Conservation (phyloP, 2,888 invertebrate species). For the Congeria kusceri region DNA sequence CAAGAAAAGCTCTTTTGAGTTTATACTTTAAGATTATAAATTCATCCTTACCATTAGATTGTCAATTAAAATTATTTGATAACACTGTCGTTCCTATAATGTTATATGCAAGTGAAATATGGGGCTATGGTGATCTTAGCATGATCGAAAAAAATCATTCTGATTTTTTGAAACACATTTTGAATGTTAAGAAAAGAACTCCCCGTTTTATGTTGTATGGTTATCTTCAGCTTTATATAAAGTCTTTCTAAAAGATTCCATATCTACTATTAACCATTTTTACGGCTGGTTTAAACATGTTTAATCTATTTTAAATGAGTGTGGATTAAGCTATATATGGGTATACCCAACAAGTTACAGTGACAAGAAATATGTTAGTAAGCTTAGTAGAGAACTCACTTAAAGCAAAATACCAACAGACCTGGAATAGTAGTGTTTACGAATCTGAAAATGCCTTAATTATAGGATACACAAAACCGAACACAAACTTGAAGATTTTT, state of each 20-base stretch:
- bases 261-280: background rate
- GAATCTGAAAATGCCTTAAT: background rate
- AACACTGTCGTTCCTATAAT: no score
- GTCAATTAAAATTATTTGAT: background rate
- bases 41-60: background rate
- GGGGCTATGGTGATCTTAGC: no score
- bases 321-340: background rate
- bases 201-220: no score
- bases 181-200: no score
- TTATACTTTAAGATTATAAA: background rate
- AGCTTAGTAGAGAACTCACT: no score
- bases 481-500: no score
- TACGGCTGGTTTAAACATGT: background rate
- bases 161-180: no score
- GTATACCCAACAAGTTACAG: background rate
- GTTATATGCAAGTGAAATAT: no score
- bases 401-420: background rate
- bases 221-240: no score
- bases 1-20: background rate
- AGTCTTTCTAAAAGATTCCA: no score
- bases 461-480: background rate
- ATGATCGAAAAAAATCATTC: no score
- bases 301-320: background rate
- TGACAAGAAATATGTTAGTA: background rate
- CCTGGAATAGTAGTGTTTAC: background rate